Evolutionary conservation across 2,113 vertebrate species (phyloP).

Genomic region (Hippocampus guttulatus): DNA sequence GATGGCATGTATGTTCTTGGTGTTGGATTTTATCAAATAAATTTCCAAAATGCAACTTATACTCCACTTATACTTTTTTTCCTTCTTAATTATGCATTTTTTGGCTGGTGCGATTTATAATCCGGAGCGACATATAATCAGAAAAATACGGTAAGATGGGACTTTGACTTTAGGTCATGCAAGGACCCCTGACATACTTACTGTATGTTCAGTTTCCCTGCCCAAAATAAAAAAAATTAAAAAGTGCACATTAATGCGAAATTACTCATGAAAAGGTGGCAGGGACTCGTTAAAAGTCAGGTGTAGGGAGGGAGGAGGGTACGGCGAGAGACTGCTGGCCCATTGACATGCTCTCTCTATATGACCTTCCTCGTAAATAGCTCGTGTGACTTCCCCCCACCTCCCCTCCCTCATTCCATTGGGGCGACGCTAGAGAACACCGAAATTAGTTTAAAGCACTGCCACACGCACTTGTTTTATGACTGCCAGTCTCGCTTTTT

Average conservation of each 20-base stretch:
- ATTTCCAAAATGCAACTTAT: too few relatives aligned
- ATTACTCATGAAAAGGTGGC: slow-evolving; percentile 35
- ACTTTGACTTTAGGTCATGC: too few relatives aligned
- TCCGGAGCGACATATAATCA: too few relatives aligned
- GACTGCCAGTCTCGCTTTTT: slow-evolving; percentile 27
- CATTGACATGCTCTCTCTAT: slow-evolving; percentile 74
- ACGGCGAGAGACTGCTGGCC: slow-evolving; percentile 68
- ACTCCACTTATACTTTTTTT: too few relatives aligned
- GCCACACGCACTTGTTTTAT: slow-evolving; percentile 33
- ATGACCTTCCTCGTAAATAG: slow-evolving; percentile 82
- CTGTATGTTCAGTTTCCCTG: background rate
- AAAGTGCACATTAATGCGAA: slow-evolving; percentile 16
- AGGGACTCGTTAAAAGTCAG: slow-evolving; percentile 28
- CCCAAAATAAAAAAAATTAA: background rate
- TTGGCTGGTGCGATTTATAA: too few relatives aligned
- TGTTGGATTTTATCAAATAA: too few relatives aligned
- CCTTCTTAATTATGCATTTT: too few relatives aligned
- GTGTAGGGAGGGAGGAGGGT: slow-evolving; percentile 30
- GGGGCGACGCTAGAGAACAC: slow-evolving; percentile 51
- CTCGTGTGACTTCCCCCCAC: slow-evolving; percentile 53
- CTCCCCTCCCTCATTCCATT: slow-evolving; percentile 28
- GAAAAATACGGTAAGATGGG: too few relatives aligned
- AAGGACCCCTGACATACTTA: too few relatives aligned
- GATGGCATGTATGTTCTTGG: too few relatives aligned
- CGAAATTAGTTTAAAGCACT: slow-evolving; percentile 40